Percentiles rank a stretch among this genome's conserved stretches.
These are phyloP conservation scores for Galaxea fascicularis DNA, from an alignment of 92 coral and sea anemone species.

Conservation along the genomic window DNA sequence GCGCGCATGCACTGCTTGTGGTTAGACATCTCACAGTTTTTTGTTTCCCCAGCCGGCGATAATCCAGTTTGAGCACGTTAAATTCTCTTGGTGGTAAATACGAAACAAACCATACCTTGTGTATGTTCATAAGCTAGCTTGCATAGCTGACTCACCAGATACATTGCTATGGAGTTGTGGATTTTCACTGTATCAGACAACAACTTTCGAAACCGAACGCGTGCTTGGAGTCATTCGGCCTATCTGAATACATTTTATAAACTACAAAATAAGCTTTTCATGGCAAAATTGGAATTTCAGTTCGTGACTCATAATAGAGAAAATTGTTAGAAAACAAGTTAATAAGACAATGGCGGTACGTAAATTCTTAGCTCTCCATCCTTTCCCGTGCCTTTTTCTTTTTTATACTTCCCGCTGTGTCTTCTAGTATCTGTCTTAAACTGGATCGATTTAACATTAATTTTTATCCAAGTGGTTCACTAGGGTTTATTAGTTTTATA, in stretches of 20 bases:
- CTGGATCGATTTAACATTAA: neutral
- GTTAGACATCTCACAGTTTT: neutral
- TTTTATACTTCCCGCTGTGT: neutral
- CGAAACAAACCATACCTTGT: neutral
- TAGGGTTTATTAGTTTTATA: neutral
- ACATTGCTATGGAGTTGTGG: neutral
- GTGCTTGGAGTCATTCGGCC: too few relatives aligned
- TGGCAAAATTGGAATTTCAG: too few relatives aligned
- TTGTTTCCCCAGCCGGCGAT: constrained; percentile 3
- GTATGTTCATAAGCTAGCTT: neutral
- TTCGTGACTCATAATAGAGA: neutral
- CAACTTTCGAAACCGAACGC: too few relatives aligned
- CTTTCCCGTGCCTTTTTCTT: neutral
- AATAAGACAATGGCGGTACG: too few relatives aligned
- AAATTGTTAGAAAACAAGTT: too few relatives aligned
- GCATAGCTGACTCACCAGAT: neutral
- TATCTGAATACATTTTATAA: too few relatives aligned
- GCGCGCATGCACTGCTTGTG: constrained; percentile 6
- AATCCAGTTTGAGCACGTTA: neutral
- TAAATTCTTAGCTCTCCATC: neutral
- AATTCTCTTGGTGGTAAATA: neutral
- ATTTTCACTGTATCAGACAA: neutral
- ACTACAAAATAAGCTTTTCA: too few relatives aligned
- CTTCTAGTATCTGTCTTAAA: neutral
- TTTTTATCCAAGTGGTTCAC: neutral